phyloP scores from a whole-genome alignment of 37 sponge, comb jelly and placozoan genomes.

The Ianthella basta region DNA sequence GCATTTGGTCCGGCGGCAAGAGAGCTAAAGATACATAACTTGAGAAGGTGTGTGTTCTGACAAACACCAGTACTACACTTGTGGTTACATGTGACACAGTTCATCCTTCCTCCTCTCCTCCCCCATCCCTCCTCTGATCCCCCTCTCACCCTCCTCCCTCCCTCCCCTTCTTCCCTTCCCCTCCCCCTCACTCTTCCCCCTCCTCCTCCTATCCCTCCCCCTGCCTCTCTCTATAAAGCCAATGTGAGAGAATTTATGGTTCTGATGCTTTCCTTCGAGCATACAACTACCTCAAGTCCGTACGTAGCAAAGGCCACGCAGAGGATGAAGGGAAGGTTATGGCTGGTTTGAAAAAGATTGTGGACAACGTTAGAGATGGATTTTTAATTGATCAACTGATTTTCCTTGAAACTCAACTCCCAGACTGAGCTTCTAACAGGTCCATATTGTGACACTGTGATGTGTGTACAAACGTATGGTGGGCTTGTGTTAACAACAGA shows the following conservation, averaged over 20 bases:
- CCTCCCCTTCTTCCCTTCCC: too few relatives aligned
- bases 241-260: constrained; percentile 41
- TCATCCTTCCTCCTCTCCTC: too few relatives aligned
- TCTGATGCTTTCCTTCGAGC: constrained; percentile 38
- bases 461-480: too few relatives aligned
- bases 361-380: constrained; percentile 68
- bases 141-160: too few relatives aligned
- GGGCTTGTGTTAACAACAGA: too few relatives aligned
- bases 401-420: constrained; percentile 64
- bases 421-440: background rate
- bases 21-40: background rate
- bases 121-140: too few relatives aligned
- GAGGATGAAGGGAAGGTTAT: constrained; percentile 54
- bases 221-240: constrained; percentile 17
- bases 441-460: too few relatives aligned
- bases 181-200: too few relatives aligned
- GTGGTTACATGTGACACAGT: too few relatives aligned
- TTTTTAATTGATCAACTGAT: constrained; percentile 87
- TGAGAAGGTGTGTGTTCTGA: constrained; percentile 3
- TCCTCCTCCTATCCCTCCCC: too few relatives aligned
- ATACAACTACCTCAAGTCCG: constrained; percentile 47
- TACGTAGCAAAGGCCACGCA: constrained; percentile 12
- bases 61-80: too few relatives aligned
- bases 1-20: constrained; percentile 12
- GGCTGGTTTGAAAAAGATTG: constrained; percentile 48